Conservation (phyloP, 2,113 vertebrate species). For the Chitala chitala region DNA sequence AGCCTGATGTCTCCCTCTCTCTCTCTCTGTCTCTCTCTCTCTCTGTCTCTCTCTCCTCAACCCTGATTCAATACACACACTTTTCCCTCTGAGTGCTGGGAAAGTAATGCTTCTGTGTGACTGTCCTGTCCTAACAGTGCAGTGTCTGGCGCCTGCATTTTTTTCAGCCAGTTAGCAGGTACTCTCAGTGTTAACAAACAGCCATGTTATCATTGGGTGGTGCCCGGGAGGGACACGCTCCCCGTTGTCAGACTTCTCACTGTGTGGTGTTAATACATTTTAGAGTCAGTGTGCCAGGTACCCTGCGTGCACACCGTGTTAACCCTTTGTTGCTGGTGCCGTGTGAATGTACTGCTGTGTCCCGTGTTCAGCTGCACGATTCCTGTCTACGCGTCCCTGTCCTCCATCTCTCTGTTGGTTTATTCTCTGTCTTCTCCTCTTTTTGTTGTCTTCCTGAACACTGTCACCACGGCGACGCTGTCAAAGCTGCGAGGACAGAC, state of each 20-base stretch:
- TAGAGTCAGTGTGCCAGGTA: neutral
- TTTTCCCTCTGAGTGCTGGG: neutral
- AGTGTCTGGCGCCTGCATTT: neutral
- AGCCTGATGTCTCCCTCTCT: too few species aligned
- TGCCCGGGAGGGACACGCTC: neutral
- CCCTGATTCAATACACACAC: neutral
- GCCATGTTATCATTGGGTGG: neutral
- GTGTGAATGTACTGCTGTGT: neutral
- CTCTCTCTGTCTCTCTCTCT: too few species aligned
- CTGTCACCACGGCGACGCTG: too few species aligned
- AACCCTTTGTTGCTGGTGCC: neutral
- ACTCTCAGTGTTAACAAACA: neutral
- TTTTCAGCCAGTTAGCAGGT: neutral
- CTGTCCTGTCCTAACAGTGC: neutral
- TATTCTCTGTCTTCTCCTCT: constrained; percentile 29
- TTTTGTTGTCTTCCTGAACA: constrained; percentile 31
- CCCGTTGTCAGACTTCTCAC: neutral
- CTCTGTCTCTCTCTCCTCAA: neutral
- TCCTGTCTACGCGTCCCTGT: constrained; percentile 14
- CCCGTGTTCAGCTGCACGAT: neutral
- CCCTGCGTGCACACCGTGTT: neutral
- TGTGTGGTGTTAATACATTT: neutral
- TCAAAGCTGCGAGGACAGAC: too few species aligned
- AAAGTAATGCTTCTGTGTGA: neutral
- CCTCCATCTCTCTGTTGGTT: constrained; percentile 26